Evolutionary conservation across 2,797 vertebrate species (phyloP), one percentile per base, ranked within the genome.

Genomic region (Apogon talboti): DNA sequence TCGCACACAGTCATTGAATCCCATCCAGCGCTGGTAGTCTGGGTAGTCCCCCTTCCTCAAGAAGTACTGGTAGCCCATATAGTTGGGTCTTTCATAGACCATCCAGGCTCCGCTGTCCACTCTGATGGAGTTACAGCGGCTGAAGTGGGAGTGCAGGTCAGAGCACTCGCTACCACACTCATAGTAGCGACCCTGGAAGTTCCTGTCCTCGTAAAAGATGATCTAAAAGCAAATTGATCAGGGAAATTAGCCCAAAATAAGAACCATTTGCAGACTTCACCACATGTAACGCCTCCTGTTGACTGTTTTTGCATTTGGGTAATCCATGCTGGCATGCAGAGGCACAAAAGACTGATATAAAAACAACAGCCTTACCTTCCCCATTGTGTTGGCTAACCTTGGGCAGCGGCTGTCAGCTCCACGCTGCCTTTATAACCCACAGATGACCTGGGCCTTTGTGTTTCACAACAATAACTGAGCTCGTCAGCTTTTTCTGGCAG

Each of bases 61-160:
- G 66, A 97, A 92, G 0, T 97, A 98, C 91, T 96, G 94, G 89
- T 95, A 94, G 6, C 96, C 96, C 0, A 91, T 83, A 33, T 94
- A 97, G 91, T 96, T 95, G 37, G 96, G 96, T 40, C 94, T 92
- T 83, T 98, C 96, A 0, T 96, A 97, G 70, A 95, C 93, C 78
- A 95, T 96, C 96, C 96, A 98, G 80, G 95, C 92, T 1, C 95
- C 95, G 0, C 94, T 95, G 58, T 97, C 95, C 89, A 97, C 95
- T 0, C 94, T 89, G 81, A 97, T 95, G 81, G 96, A 98, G 91
- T 98, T 98, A 89, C 96, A 98, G 90, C 89, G 94, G 73, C 90
- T 96, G 87, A 98, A 85, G 87, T 95, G 95, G 65, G 81, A 68
- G 71, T 96, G 96, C 83, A 98, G 95, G 58, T 98, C 96, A 0